Base-by-base conservation (phyloP, 2,797 vertebrate genomes). In the Pangasius mekongensis region DNA sequence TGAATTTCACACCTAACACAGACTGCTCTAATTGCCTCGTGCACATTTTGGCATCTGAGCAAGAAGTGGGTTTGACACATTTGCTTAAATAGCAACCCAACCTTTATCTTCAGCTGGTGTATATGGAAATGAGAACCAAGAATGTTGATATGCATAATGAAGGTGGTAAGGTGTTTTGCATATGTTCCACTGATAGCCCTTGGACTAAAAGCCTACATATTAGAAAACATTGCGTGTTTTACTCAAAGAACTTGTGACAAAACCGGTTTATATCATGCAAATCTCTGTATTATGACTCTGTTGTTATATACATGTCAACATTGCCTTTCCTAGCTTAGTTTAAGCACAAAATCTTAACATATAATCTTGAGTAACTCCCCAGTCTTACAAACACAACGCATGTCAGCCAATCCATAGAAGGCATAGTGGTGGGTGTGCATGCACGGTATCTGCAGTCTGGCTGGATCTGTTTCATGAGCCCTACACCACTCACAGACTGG, bases 371-470 rank as follows among this genome's bases (percentile, higher is more conserved):
- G 74, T 77, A 91, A 85, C 47, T n/a, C 89, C 83, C 54, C 69
- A 33, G 52, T 54, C 3, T 30, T 74, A 86, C 86, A 89, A 86
- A 90, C 16, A 1, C 90, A 78, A 60, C 83, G 24, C 84, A 86
- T 66, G 64, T 91, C 54, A 92, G 90, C 93, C 94, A 95, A 94
- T 94, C 93, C 89, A 88, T 91, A 87, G n/a, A 24, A 89, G 86
- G 90, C 86, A 86, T 47, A 9, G 0, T 30, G 93, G 93, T 77
- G 92, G 93, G 92, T 89, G 92, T 91, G 86, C 87, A 82, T 87
- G 66, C 76, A 52, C 18, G 80, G 86, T 93, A 93, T 94, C 91
- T 94, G 93, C 87, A 78, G 36, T 73, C 71, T 33, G 18, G 52
- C 66, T 58, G 14, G 56, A 81, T 88, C 58, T 87, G 81, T 81